Percentiles rank a stretch among this genome's conserved stretches.
These are phyloP conservation scores for Eristalis intricaria DNA, from an alignment of 2,888 invertebrate species.

Conservation along the genomic window DNA sequence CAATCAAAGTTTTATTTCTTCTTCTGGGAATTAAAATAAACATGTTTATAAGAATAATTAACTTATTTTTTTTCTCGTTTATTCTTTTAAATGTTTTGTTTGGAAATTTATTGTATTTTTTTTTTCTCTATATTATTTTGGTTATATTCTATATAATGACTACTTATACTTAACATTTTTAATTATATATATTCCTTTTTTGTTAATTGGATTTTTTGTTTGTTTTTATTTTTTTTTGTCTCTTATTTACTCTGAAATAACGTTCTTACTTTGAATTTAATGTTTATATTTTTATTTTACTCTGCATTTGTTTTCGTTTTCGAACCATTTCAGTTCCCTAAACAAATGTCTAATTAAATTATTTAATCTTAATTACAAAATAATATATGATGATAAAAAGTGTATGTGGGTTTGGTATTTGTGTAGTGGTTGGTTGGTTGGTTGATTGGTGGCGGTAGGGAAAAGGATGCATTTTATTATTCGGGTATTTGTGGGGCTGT, in stretches of 20 bases:
- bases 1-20: slow-evolving; percentile 4
- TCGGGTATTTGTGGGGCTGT: neutral
- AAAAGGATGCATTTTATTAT: neutral
- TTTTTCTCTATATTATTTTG: slow-evolving; percentile 45
- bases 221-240: slow-evolving; percentile 27
- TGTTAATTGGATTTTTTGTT: slow-evolving; percentile 19
- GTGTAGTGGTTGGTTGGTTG: neutral
- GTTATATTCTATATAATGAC: slow-evolving; percentile 70
- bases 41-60: slow-evolving; percentile 64
- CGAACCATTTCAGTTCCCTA: slow-evolving; percentile 37
- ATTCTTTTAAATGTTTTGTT: slow-evolving; percentile 35
- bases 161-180: slow-evolving; percentile 70
- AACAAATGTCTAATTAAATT: slow-evolving; percentile 51
- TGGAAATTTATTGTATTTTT: slow-evolving; percentile 31
- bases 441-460: neutral
- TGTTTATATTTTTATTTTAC: slow-evolving; percentile 26
- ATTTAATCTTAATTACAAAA: slow-evolving; percentile 69
- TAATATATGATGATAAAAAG: slow-evolving; percentile 61
- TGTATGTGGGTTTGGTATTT: slow-evolving; percentile 7
- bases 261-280: slow-evolving; percentile 41
- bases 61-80: slow-evolving; percentile 39
- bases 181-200: slow-evolving; percentile 54
- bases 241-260: slow-evolving; percentile 57
- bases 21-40: slow-evolving; percentile 57
- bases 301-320: slow-evolving; percentile 11